Evolutionary conservation across 1,140 invertebrate species (phyloP).

Genomic region (Brachionus paranguensis): DNA sequence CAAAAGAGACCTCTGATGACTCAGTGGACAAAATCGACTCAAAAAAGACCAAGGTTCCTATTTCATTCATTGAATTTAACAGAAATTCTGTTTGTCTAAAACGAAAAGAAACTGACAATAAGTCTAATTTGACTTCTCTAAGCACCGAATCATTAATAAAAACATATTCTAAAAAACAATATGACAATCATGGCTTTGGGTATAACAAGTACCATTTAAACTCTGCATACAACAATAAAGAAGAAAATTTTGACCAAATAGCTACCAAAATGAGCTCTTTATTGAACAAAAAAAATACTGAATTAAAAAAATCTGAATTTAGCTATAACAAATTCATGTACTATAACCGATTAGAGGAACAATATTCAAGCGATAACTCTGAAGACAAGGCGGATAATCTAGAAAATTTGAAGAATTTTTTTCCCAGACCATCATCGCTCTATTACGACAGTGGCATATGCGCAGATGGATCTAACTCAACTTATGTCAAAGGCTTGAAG

Average conservation of each 20-base stretch:
- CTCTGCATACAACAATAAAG: not conserved
- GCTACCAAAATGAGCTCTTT: not conserved
- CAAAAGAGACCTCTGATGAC: not conserved
- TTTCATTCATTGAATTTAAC: slow-evolving; percentile 10
- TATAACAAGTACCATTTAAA: not conserved
- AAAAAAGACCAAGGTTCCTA: not conserved
- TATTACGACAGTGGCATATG: slow-evolving; percentile 37
- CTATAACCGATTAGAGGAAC: not conserved
- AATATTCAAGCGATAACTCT: slow-evolving; percentile 12
- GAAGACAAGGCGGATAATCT: not conserved
- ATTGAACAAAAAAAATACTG: not conserved
- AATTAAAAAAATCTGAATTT: not conserved
- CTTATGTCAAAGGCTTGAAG: not conserved
- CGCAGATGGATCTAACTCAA: slow-evolving; percentile 4
- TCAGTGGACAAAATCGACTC: not conserved
- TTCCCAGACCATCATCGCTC: not conserved
- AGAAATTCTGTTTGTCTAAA: not conserved
- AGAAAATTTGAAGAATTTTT: not conserved
- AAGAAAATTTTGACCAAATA: not conserved
- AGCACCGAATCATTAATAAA: slow-evolving; percentile 12
- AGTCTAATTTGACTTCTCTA: not conserved
- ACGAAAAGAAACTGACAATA: not conserved
- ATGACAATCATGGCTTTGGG: not conserved
- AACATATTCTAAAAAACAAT: not conserved
- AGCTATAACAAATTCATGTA: slow-evolving; percentile 1